Percentiles rank a stretch among this genome's conserved stretches.
phyloP scores from a whole-genome alignment of 2,797 vertebrate genomes.

The Arctocebus calabarensis region DNA sequence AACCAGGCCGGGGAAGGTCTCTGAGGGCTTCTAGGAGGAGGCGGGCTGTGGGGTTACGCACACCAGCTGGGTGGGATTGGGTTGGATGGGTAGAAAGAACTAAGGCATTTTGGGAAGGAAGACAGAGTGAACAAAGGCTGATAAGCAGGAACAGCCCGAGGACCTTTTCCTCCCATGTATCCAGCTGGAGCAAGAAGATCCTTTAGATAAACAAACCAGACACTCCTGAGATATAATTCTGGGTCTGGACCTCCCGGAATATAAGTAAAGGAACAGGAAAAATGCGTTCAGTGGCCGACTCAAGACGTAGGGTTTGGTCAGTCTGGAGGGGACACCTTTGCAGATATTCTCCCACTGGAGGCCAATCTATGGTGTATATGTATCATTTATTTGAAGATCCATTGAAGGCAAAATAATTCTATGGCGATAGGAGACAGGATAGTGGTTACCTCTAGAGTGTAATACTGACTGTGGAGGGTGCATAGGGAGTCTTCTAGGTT shows the following conservation, averaged over 20 bases:
- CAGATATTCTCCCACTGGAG: neutral
- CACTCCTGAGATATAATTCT: too few species aligned
- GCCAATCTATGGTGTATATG: neutral
- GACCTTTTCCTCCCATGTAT: too few species aligned
- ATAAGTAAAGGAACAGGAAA: neutral
- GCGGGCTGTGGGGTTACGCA: neutral
- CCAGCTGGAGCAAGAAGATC: neutral
- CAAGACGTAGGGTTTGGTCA: neutral
- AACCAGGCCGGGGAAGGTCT: neutral
- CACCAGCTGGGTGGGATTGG: neutral
- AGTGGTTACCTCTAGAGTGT: neutral
- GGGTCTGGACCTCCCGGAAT: neutral
- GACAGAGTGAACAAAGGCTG: too few species aligned
- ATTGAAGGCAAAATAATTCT: neutral
- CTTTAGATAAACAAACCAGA: neutral
- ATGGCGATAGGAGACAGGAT: fast-evolving
- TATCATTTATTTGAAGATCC: neutral
- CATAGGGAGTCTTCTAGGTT: neutral
- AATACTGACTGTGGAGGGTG: neutral
- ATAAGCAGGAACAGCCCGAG: neutral
- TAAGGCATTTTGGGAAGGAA: neutral
- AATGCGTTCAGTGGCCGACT: neutral
- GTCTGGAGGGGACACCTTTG: neutral
- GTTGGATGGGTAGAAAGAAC: neutral
- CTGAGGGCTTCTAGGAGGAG: neutral